These are phyloP conservation scores for Myanophis thanlyinensis DNA, from an alignment of 2,113 vertebrate genomes.

Conservation along the genomic window DNA sequence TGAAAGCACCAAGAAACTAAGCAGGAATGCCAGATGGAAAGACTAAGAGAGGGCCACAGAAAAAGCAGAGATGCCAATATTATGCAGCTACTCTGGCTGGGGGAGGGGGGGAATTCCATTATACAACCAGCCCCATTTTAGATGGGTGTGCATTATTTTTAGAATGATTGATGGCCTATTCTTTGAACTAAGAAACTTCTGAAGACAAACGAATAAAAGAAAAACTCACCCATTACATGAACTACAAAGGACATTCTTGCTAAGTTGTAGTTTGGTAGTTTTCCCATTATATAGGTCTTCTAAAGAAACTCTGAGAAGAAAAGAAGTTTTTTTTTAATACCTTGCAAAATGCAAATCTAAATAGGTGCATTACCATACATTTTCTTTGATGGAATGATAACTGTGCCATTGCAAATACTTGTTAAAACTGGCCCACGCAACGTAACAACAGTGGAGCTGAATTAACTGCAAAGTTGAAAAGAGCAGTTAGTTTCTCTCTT, in stretches of 20 bases:
- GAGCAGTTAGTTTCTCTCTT: not conserved
- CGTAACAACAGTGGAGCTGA: not conserved
- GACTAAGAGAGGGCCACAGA: no score
- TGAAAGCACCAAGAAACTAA: not conserved
- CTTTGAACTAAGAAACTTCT: not conserved
- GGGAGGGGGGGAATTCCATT: no score
- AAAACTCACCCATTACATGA: slow-evolving; percentile 92
- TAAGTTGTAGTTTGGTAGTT: slow-evolving; percentile 98
- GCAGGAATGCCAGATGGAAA: not conserved
- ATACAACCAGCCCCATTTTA: not conserved
- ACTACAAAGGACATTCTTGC: slow-evolving; percentile 97
- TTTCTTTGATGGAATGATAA: not conserved
- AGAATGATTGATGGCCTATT: not conserved
- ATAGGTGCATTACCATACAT: not conserved
- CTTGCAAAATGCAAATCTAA: not conserved
- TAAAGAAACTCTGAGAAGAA: slow-evolving; percentile 86
- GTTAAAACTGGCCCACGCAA: not conserved
- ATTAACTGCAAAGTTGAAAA: not conserved
- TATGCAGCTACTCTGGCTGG: not conserved
- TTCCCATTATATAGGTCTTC: slow-evolving; percentile 99
- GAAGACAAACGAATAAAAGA: slow-evolving; percentile 11
- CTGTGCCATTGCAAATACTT: not conserved
- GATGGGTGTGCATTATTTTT: not conserved
- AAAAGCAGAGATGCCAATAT: not conserved
- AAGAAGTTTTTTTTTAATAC: slow-evolving; percentile 36